Conservation (phyloP, 2,888 invertebrate genomes). For the Cordilura impudica region DNA sequence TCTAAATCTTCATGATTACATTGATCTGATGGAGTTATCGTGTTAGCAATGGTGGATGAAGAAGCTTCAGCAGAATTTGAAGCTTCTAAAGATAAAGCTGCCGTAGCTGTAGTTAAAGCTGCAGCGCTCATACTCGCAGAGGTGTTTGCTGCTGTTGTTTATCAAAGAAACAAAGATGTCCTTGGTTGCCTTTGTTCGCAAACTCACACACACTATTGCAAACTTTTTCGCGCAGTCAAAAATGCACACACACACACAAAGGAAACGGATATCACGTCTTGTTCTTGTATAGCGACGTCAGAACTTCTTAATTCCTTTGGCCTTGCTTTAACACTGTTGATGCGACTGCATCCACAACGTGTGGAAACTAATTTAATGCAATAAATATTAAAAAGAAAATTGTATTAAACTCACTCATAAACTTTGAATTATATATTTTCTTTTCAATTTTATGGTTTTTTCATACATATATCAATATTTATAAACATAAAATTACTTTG, state of each 20-base stretch:
- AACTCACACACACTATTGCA: conserved; percentile 13
- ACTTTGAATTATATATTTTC: background rate
- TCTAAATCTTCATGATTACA: background rate
- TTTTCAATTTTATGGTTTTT: background rate
- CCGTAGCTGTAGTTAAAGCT: conserved; percentile 40
- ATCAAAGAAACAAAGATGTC: conserved; percentile 50
- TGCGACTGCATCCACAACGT: conserved; percentile 52
- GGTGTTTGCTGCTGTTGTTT: conserved; percentile 25
- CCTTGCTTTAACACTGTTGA: conserved; percentile 34
- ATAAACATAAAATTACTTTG: background rate
- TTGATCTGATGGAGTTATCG: background rate
- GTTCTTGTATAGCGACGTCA: conserved; percentile 18
- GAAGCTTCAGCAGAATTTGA: conserved; percentile 51
- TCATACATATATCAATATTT: background rate
- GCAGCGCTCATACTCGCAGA: conserved; percentile 49
- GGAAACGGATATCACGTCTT: conserved; percentile 47
- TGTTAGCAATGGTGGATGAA: background rate
- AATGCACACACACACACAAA: conserved; percentile 24
- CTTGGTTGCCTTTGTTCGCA: conserved; percentile 53
- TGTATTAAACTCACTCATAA: background rate
- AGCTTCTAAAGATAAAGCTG: conserved; percentile 41
- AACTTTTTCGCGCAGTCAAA: conserved; percentile 1
- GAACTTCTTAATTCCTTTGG: conserved; percentile 42
- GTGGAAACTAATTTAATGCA: conserved; percentile 20
- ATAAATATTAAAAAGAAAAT: background rate